phyloP scores from a whole-genome alignment of 2,888 invertebrate species.

The Cybosia mesomella region DNA sequence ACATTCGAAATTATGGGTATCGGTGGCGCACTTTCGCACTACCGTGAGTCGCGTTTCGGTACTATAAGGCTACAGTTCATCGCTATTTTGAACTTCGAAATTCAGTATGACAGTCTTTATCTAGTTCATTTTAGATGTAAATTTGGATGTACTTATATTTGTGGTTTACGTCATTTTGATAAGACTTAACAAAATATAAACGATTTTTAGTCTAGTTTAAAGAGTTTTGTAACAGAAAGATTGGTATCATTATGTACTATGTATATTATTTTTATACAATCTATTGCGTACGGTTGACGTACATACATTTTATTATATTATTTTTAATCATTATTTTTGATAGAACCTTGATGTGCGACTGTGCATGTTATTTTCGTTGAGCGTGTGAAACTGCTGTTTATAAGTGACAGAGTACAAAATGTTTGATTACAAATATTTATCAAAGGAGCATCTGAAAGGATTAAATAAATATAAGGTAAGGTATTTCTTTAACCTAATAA shows the following conservation, averaged over 20 bases:
- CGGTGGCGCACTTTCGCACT: no score
- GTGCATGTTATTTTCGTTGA: background rate
- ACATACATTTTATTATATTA: no score
- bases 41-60: no score
- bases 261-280: background rate
- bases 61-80: no score
- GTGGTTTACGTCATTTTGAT: background rate
- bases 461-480: slow-evolving; percentile 96
- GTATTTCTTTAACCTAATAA: background rate
- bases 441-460: slow-evolving; percentile 93
- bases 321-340: background rate
- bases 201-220: background rate
- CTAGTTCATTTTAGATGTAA: background rate
- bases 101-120: no score
- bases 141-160: background rate
- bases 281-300: background rate
- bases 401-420: slow-evolving; percentile 48
- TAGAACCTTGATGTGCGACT: background rate
- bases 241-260: background rate
- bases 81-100: no score
- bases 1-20: no score
- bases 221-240: background rate
- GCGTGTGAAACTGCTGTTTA: background rate
- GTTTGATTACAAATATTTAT: slow-evolving; percentile 92
- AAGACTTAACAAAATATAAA: background rate